Evolutionary conservation across 2,113 vertebrate genomes (phyloP).

Genomic region (Phaethornis superciliosus): DNA sequence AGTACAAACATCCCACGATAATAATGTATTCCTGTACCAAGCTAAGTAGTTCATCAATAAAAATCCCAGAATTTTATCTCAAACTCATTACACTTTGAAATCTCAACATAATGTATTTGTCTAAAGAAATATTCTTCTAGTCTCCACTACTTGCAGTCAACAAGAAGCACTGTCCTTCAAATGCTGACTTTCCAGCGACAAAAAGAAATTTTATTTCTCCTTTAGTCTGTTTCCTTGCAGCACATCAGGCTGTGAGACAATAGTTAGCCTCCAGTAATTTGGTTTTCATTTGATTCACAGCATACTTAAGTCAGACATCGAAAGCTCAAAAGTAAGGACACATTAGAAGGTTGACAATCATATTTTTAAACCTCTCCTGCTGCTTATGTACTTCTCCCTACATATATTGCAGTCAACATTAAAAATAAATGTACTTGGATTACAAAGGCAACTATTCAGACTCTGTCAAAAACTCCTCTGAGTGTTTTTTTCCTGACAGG

Average conservation of each 20-base stretch:
- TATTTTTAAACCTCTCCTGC: constrained; percentile 40
- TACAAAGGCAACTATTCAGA: neutral
- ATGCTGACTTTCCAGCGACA: constrained; percentile 12
- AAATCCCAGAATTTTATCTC: constrained; percentile 17
- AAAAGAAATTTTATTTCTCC: constrained; percentile 42
- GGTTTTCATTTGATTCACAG: constrained; percentile 56
- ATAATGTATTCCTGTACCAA: neutral
- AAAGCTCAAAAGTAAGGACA: neutral
- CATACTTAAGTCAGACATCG: constrained; percentile 8
- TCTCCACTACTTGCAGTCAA: neutral
- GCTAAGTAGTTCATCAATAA: constrained; percentile 43
- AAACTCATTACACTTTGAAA: constrained; percentile 12
- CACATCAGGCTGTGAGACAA: constrained; percentile 35
- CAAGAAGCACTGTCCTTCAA: constrained; percentile 44
- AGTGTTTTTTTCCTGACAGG: neutral
- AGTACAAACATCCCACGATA: neutral
- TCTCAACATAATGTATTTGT: constrained; percentile 36
- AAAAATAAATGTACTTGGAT: constrained; percentile 21
- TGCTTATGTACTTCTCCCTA: neutral
- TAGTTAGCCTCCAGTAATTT: neutral
- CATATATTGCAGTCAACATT: neutral
- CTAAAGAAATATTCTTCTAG: constrained; percentile 31
- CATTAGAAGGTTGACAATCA: constrained; percentile 25
- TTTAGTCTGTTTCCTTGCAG: constrained; percentile 11
- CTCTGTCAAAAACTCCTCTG: neutral